Evolutionary conservation across 2,797 vertebrate genomes (phyloP), one percentile per base, ranked within the genome.

Genomic region (Chloroceryle amazona): DNA sequence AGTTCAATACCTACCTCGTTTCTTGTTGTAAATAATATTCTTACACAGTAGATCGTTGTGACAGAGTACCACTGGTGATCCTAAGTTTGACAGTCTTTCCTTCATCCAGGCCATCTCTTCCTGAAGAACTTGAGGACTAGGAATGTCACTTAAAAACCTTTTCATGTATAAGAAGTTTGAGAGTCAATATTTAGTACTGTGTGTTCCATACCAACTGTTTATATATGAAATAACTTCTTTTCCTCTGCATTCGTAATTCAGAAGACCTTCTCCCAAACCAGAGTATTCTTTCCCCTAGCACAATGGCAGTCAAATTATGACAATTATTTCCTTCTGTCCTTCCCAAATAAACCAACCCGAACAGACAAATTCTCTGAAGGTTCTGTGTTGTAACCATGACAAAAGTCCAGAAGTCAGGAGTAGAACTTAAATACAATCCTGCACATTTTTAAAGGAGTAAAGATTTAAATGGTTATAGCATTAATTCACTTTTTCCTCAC

Each of bases 31-130:
- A 98, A 99, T 99, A 97, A 99, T 99, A 97, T 99, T 99, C 98
- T 99, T 99, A 98, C 99, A 99, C 96, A 99, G 98, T 74, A 99
- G 98, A 97, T 99, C 99, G 29, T 99, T 99, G 98, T 99, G 99
- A 98, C 99, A 99, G 81, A 99, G 99, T n/a, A 99, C 99, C 67
- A 99, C 99, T 6, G 99, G 99, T 6, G 99, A 99, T 85, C 98
- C 99, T 96, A 99, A 97, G 94, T 98, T 98, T 35, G 99, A 99
- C 91, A 99, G 98, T 93, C 97, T 98, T 95, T 99, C 98, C 97
- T 99, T 99, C 97, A 99, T 99, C 99, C 99, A 99, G 89, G 99
- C 83, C 98, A 99, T 99, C 97, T 99, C 99, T 66, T 99, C 98
- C 85, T 98, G 97, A 94, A 99, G 99, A 93, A 98, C 98, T 85